These are phyloP conservation scores for Drosophila gunungcola DNA, from an alignment of 1,140 invertebrate genomes.

Conservation along the genomic window DNA sequence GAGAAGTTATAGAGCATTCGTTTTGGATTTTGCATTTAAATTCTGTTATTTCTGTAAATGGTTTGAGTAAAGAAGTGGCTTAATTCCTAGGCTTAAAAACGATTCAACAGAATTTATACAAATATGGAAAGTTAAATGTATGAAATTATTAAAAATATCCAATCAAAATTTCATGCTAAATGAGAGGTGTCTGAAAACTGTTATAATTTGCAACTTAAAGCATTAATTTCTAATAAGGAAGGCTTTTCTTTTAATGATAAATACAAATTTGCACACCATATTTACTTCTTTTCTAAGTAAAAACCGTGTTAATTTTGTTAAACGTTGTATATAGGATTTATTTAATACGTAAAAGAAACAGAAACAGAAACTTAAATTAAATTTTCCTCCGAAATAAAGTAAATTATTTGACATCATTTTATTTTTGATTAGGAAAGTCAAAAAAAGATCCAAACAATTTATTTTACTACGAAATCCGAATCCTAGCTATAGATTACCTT, in stretches of 20 bases:
- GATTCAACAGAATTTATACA: neutral
- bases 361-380: too few relatives aligned
- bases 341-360: too few relatives aligned
- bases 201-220: neutral
- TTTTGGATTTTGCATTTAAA: slow-evolving; percentile 21
- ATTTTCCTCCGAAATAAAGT: too few relatives aligned
- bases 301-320: too few relatives aligned
- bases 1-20: slow-evolving; percentile 44
- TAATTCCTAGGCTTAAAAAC: neutral
- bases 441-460: neutral
- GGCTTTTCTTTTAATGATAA: neutral
- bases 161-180: neutral
- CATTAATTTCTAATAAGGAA: neutral
- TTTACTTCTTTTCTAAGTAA: too few relatives aligned
- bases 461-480: neutral
- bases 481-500: slow-evolving; percentile 10
- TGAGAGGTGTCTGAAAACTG: neutral
- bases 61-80: neutral
- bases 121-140: neutral
- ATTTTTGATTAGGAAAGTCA: neutral
- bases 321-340: too few relatives aligned
- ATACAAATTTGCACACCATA: neutral
- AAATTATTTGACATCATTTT: too few relatives aligned
- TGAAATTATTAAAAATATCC: neutral
- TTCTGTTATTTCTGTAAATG: slow-evolving; percentile 17